A percentile compares a stretch with the other conserved stretches of the same genome.
These are phyloP conservation scores for Zosterops japonicus DNA, from an alignment of 2,113 vertebrate species.

Conservation along the genomic window DNA sequence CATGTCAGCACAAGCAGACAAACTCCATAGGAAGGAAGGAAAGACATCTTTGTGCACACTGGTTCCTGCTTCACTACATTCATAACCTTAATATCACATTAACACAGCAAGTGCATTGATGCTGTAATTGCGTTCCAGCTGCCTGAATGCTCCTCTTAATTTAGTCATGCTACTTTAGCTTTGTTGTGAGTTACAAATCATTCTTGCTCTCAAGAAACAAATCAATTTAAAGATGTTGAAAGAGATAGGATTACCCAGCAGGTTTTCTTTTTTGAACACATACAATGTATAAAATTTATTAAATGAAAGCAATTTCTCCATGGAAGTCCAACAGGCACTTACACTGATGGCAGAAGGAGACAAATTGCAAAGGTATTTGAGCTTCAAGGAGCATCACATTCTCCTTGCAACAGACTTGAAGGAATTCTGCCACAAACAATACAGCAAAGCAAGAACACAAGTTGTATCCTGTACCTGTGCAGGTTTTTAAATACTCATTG, in stretches of 20 bases:
- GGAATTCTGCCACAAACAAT: background rate
- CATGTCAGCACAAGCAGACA: background rate
- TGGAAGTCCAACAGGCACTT: background rate
- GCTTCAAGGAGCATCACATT: background rate
- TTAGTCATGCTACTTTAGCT: slow-evolving; percentile 21
- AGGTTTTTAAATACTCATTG: background rate
- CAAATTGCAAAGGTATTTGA: background rate
- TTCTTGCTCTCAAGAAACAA: slow-evolving; percentile 41
- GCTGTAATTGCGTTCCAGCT: slow-evolving; percentile 7
- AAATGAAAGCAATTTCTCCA: slow-evolving; percentile 38
- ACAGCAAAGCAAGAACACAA: background rate
- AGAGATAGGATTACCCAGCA: slow-evolving; percentile 11
- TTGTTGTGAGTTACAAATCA: slow-evolving; percentile 30
- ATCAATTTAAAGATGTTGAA: slow-evolving; percentile 46
- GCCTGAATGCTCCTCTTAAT: slow-evolving; percentile 24
- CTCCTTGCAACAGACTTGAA: background rate
- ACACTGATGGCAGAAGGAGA: background rate
- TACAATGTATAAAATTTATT: background rate
- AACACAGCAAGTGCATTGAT: background rate
- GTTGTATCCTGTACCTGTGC: background rate
- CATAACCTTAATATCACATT: background rate
- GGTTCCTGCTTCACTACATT: background rate
- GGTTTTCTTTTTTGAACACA: background rate
- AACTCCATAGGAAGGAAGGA: background rate
- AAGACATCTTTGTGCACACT: rapidly evolving